Conservation (phyloP, 1,140 invertebrate genomes). For the Drosophila kepulauana region DNA sequence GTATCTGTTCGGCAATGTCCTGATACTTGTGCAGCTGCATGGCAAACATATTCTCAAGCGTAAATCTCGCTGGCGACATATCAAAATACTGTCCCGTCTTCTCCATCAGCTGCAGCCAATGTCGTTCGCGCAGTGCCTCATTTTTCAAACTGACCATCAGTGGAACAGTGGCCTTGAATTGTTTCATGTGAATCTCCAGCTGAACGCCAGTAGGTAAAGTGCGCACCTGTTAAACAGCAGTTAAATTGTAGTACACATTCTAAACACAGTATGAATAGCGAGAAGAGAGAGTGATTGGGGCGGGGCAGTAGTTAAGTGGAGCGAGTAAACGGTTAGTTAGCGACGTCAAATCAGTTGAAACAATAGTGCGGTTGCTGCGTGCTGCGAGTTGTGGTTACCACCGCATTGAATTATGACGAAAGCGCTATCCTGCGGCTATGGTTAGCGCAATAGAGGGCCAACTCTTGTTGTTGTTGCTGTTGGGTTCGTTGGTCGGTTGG, state of each 20-base stretch:
- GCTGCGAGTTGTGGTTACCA: slow-evolving; percentile 47
- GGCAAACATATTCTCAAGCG: slow-evolving; percentile 94
- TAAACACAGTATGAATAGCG: not conserved
- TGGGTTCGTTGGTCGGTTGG: slow-evolving; percentile 22
- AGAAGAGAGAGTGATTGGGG: too few species aligned
- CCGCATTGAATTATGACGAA: slow-evolving; percentile 74
- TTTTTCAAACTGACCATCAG: slow-evolving; percentile 96
- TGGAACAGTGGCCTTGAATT: slow-evolving; percentile 94
- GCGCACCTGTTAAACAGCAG: slow-evolving; percentile 81
- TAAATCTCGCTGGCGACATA: slow-evolving; percentile 94
- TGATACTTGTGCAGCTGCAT: slow-evolving; percentile 95
- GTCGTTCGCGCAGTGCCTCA: slow-evolving; percentile 94
- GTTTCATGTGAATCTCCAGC: slow-evolving; percentile 93
- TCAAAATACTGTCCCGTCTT: slow-evolving; percentile 93
- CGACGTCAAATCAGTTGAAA: slow-evolving; percentile 74
- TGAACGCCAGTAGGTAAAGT: slow-evolving; percentile 87
- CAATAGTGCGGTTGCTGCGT: slow-evolving; percentile 65
- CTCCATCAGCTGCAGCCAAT: slow-evolving; percentile 95
- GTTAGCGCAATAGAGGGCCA: slow-evolving; percentile 22
- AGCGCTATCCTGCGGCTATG: slow-evolving; percentile 50
- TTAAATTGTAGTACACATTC: not conserved
- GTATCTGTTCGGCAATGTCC: slow-evolving; percentile 93
- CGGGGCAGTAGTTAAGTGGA: not conserved
- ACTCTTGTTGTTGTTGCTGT: slow-evolving; percentile 22
- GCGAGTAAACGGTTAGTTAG: slow-evolving; percentile 62